These are phyloP conservation scores for Triplophysa siluroides DNA, from an alignment of 2,113 vertebrate species.

Conservation along the genomic window DNA sequence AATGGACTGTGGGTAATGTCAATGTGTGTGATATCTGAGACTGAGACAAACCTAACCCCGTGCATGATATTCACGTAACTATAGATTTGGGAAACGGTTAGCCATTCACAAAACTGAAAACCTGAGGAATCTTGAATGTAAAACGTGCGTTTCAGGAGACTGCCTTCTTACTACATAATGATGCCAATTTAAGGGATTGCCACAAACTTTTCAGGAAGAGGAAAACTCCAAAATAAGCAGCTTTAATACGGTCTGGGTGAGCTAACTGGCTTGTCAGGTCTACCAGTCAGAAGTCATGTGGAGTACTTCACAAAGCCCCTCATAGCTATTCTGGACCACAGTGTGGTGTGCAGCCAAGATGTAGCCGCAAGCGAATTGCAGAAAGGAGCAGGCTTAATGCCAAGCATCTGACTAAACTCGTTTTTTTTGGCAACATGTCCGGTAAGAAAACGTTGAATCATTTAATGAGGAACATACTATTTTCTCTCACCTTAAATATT, in stretches of 20 bases:
- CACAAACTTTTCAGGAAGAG: conserved; percentile 55
- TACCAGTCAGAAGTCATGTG: conserved; percentile 63
- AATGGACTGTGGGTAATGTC: neutral
- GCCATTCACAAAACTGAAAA: neutral
- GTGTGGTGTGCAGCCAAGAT: conserved; percentile 74
- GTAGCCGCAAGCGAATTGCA: conserved; percentile 66
- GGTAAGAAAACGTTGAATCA: conserved; percentile 74
- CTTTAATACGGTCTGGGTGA: conserved; percentile 58
- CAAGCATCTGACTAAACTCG: conserved; percentile 69
- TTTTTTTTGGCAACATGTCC: conserved; percentile 72
- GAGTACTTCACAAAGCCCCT: conserved; percentile 64
- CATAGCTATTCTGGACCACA: conserved; percentile 73
- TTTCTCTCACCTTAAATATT: conserved; percentile 74
- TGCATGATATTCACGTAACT: neutral
- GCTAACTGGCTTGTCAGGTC: conserved; percentile 48
- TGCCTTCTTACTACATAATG: neutral
- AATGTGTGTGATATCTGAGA: neutral
- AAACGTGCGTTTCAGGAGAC: conserved; percentile 38
- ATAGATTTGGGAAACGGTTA: neutral
- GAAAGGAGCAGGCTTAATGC: conserved; percentile 62
- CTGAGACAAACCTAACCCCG: neutral
- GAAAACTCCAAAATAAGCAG: conserved; percentile 65
- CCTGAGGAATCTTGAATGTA: conserved; percentile 29
- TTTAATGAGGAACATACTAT: conserved; percentile 76
- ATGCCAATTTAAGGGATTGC: conserved; percentile 43